Evolutionary conservation across 2,888 invertebrate genomes (phyloP).

Genomic region (Pseudoips prasinana): DNA sequence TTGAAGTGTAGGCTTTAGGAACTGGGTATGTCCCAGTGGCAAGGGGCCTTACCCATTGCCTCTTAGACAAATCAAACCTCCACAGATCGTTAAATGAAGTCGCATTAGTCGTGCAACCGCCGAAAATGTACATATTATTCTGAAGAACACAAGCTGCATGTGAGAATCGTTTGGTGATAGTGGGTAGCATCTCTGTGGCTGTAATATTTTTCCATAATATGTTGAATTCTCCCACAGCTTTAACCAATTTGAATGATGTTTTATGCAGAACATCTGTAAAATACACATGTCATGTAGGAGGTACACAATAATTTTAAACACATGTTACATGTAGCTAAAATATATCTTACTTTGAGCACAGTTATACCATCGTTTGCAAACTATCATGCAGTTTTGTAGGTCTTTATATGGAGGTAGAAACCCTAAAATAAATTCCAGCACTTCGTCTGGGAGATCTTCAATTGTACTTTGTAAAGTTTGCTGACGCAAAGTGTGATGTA

Average conservation of each 20-base stretch:
- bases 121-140: slow-evolving; percentile 96
- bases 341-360: slow-evolving; percentile 89
- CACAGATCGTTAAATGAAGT: slow-evolving; percentile 99
- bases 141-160: slow-evolving; percentile 93
- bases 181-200: slow-evolving; percentile 83
- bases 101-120: slow-evolving; percentile 96
- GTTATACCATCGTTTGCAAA: slow-evolving; percentile 93
- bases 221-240: slow-evolving; percentile 89
- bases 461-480: slow-evolving; percentile 59
- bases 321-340: slow-evolving; percentile 1
- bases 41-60: slow-evolving; percentile 92
- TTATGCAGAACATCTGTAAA: slow-evolving; percentile 89
- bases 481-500: slow-evolving; percentile 52
- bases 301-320: background rate
- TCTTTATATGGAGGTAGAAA: slow-evolving; percentile 95
- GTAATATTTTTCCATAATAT: slow-evolving; percentile 87
- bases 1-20: slow-evolving; percentile 96
- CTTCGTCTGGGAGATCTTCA: slow-evolving; percentile 94
- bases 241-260: slow-evolving; percentile 87
- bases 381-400: slow-evolving; percentile 91
- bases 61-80: slow-evolving; percentile 93
- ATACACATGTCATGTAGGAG: slow-evolving; percentile 11
- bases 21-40: slow-evolving; percentile 95
- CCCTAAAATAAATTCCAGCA: slow-evolving; percentile 94
- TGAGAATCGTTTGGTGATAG: slow-evolving; percentile 95